phyloP scores from a whole-genome alignment of 2,113 vertebrate species.

The Pitta sordida region DNA sequence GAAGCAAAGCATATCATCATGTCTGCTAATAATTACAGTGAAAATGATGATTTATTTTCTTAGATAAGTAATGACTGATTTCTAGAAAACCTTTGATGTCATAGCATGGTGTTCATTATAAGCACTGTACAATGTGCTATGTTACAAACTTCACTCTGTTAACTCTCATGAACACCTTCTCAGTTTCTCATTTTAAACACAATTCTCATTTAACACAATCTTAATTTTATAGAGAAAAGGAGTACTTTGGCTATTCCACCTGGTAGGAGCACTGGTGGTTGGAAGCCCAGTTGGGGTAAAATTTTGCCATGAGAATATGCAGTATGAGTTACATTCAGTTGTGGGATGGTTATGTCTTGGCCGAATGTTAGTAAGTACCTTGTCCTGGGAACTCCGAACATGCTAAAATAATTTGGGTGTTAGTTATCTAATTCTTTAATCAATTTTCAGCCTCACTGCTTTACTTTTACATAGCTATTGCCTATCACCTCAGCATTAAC shows the following conservation, averaged over 20 bases:
- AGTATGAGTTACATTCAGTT: not conserved
- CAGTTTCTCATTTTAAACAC: not conserved
- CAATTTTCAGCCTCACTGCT: not conserved
- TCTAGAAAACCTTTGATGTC: not conserved
- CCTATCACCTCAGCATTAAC: not conserved
- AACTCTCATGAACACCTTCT: not conserved
- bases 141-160: not conserved
- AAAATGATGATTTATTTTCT: not conserved
- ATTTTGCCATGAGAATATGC: not conserved
- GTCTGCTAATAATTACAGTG: not conserved
- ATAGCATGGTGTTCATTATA: not conserved
- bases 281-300: not conserved
- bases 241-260: not conserved
- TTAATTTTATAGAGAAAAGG: not conserved
- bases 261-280: not conserved
- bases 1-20: not conserved
- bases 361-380: not conserved
- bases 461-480: not conserved
- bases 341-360: not conserved
- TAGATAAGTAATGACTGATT: slow-evolving; percentile 26
- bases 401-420: not conserved
- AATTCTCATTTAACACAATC: too few relatives aligned
- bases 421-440: not conserved
- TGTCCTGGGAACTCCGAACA: not conserved
- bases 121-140: not conserved